phyloP scores from a whole-genome alignment of 2,797 vertebrate species.

The Schizothorax lantsangensis region DNA sequence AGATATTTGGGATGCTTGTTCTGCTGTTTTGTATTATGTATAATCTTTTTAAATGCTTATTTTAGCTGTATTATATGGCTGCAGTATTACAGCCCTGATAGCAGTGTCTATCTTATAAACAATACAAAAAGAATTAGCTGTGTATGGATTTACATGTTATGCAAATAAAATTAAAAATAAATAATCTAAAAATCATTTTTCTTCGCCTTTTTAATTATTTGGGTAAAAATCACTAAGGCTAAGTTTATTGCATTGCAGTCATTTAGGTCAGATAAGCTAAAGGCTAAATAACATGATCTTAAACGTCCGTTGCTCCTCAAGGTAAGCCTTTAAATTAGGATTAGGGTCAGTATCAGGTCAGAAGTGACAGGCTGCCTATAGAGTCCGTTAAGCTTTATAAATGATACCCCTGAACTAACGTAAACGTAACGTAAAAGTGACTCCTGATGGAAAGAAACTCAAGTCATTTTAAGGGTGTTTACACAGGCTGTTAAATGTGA shows the following conservation, averaged over 20 bases:
- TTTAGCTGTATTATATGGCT: constrained; percentile 15
- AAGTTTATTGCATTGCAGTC: background rate
- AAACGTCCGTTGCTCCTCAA: background rate
- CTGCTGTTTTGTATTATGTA: background rate
- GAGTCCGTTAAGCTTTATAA: background rate
- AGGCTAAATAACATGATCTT: background rate
- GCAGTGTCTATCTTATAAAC: background rate
- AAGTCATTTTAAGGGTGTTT: background rate
- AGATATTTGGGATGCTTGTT: background rate
- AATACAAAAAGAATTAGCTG: background rate
- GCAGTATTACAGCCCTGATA: background rate
- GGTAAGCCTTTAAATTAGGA: background rate
- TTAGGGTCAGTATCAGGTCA: background rate
- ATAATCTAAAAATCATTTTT: background rate
- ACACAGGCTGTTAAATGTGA: background rate
- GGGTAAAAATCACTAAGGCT: background rate
- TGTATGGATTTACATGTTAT: background rate
- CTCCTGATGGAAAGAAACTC: background rate
- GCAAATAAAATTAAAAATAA: background rate
- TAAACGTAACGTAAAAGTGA: constrained; percentile 60
- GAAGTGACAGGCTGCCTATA: background rate
- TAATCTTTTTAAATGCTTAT: constrained; percentile 3
- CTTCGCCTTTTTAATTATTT: background rate
- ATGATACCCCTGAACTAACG: constrained; percentile 33
- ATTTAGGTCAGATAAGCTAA: background rate